These are phyloP conservation scores for Drosophila tropicalis DNA, from an alignment of 1,140 invertebrate genomes.

Conservation along the genomic window DNA sequence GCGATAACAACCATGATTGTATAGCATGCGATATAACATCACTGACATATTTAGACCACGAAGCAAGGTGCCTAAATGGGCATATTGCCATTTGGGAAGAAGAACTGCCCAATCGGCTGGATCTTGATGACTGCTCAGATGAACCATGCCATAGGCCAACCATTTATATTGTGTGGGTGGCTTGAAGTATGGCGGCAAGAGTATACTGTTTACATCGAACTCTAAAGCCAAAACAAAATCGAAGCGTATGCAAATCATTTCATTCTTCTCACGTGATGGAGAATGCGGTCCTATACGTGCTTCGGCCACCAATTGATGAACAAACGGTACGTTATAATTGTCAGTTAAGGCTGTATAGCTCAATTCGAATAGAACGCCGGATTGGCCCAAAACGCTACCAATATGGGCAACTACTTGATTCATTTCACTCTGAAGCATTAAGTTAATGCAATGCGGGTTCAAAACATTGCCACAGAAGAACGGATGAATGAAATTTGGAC, in stretches of 20 bases:
- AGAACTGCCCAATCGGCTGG: slow-evolving; percentile 39
- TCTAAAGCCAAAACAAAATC: slow-evolving; percentile 53
- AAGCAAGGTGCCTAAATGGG: neutral
- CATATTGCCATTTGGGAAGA: slow-evolving; percentile 44
- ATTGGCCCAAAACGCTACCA: neutral
- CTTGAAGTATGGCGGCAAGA: slow-evolving; percentile 35
- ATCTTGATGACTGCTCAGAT: neutral
- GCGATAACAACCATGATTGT: slow-evolving; percentile 29
- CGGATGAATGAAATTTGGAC: slow-evolving; percentile 10
- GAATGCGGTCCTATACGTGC: neutral
- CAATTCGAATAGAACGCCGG: slow-evolving; percentile 29
- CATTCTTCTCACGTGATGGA: neutral
- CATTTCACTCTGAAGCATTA: slow-evolving; percentile 41
- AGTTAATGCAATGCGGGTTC: slow-evolving; percentile 47
- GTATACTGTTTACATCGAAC: slow-evolving; percentile 30
- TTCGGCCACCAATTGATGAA: slow-evolving; percentile 42
- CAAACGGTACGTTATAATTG: slow-evolving; percentile 29
- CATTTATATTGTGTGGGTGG: slow-evolving; percentile 34
- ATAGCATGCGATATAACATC: slow-evolving; percentile 36
- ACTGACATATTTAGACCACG: slow-evolving; percentile 15
- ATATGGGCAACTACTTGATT: slow-evolving; percentile 1
- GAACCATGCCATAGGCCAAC: slow-evolving; percentile 45
- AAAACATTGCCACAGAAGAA: slow-evolving; percentile 52
- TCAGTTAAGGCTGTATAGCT: slow-evolving; percentile 18
- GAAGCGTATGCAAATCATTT: slow-evolving; percentile 33